A percentile compares a stretch with the other conserved stretches of the same genome.
Conservation (phyloP, 2,113 vertebrate species). For the Sebastes schlegelii region DNA sequence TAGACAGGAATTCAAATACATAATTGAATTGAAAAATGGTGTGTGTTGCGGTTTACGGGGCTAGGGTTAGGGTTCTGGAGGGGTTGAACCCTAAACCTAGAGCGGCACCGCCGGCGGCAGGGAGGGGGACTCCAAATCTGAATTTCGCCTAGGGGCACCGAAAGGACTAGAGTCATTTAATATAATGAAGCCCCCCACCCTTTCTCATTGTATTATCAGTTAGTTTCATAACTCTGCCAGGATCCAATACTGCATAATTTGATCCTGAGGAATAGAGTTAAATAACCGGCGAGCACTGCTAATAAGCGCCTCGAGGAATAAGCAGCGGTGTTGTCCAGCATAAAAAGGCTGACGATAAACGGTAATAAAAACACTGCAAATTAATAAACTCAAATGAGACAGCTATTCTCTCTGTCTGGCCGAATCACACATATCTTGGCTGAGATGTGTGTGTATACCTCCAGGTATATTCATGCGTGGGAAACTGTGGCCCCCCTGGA, state of each 20-base stretch:
- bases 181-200: constrained; percentile 33
- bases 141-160: no score
- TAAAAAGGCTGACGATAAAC: constrained; percentile 39
- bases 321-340: constrained; percentile 35
- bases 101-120: no score
- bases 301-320: constrained; percentile 46
- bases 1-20: no score
- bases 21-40: no score
- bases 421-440: constrained; percentile 57
- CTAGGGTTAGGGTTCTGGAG: no score
- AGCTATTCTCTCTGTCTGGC: constrained; percentile 41
- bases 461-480: constrained; percentile 42
- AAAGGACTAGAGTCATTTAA: not conserved
- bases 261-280: constrained; percentile 60
- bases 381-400: constrained; percentile 68
- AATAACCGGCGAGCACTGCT: constrained; percentile 47
- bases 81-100: no score
- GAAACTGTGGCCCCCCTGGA: constrained; percentile 60
- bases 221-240: constrained; percentile 41
- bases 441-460: constrained; percentile 25
- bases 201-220: constrained; percentile 47
- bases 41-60: no score
- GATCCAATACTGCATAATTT: constrained; percentile 64
- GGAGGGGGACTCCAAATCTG: no score
- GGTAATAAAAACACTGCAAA: constrained; percentile 61